Evolutionary conservation across 2,888 invertebrate species (phyloP), one percentile per base, ranked within the genome.

Genomic region (Entomobrya multifasciata): DNA sequence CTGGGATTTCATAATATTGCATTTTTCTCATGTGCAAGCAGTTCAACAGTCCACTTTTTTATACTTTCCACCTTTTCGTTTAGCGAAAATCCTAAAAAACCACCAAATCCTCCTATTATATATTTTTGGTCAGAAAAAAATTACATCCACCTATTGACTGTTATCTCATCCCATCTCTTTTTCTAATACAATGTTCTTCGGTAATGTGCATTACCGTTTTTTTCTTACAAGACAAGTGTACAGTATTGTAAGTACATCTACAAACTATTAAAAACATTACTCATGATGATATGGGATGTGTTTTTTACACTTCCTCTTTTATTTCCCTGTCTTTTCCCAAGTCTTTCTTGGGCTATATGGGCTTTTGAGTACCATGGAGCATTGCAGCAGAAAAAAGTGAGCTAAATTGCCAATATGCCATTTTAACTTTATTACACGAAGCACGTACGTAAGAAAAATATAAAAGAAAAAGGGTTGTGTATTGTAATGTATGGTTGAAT

Each of bases 341-440:
- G n/a, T 36, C 20, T 52, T 36, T 8, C 17, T 52, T 52, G 17
- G 52, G 20, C 17, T 65, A n/a, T 10, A 25, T 70, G 44, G 20
- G 47, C n/a, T 41, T 41, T 8, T 2, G 47, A 47, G 41, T 41
- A 41, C 41, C 6, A 11, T 11, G 11, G 2, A n/a, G 47, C 47
- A 17, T 11, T 52, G 17, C 5, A n/a, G 52, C 17, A n/a, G n/a
- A n/a, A n/a, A n/a, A n/a, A 52, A 49, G 47, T 47, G 72, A 72
- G 74, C 52, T 52, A 52, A 74, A 74, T 74, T 74, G 74, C 52
- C 74, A 74, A 74, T 70, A 70, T 52, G 52, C 52, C 52, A 52
- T 52, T 52, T 52, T 52, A 52, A 52, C 52, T 52, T 47, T 47
- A 47, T 47, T 52, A 52, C 52, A n/a, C 6, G 52, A 52, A n/a